These are phyloP conservation scores for Siniperca scherzeri DNA, from an alignment of 2,797 vertebrate genomes.

Conservation along the genomic window DNA sequence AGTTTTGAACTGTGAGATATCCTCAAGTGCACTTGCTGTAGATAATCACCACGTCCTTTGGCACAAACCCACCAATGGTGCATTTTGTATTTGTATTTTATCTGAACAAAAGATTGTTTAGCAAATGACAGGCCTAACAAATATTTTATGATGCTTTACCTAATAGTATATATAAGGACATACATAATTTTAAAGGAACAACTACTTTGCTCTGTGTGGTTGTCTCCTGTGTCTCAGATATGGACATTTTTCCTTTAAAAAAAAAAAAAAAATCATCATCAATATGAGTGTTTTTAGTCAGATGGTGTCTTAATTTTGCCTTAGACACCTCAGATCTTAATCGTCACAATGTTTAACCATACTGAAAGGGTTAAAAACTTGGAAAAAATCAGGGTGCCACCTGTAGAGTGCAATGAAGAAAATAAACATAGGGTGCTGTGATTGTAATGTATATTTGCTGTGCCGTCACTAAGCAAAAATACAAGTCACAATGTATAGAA, in stretches of 20 bases:
- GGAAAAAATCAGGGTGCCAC: slow-evolving; percentile 43
- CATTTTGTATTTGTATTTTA: slow-evolving; percentile 78
- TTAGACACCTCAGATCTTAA: slow-evolving; percentile 9
- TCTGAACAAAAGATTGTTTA: slow-evolving; percentile 66
- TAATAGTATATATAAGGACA: slow-evolving; percentile 64
- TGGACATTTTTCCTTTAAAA: not conserved
- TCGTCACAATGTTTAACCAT: slow-evolving; percentile 20
- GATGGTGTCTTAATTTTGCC: slow-evolving; percentile 30
- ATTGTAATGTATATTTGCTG: slow-evolving; percentile 50
- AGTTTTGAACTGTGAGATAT: slow-evolving; percentile 79
- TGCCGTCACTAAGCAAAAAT: slow-evolving; percentile 39
- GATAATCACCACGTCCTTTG: slow-evolving; percentile 72
- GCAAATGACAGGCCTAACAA: slow-evolving; percentile 57
- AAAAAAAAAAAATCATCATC: not conserved
- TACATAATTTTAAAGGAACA: slow-evolving; percentile 55
- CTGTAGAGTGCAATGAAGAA: slow-evolving; percentile 44
- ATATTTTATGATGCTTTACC: slow-evolving; percentile 59
- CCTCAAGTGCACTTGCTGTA: slow-evolving; percentile 86
- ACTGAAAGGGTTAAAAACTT: slow-evolving; percentile 57
- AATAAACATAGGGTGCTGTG: slow-evolving; percentile 60
- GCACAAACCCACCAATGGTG: slow-evolving; percentile 75
- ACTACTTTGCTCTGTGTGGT: slow-evolving; percentile 31
- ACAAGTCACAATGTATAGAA: slow-evolving; percentile 16
- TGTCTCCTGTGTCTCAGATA: slow-evolving; percentile 36
- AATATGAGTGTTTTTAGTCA: slow-evolving; percentile 24